Base-by-base conservation (phyloP, 2,113 vertebrate species). In the Seriola dumerili region DNA sequence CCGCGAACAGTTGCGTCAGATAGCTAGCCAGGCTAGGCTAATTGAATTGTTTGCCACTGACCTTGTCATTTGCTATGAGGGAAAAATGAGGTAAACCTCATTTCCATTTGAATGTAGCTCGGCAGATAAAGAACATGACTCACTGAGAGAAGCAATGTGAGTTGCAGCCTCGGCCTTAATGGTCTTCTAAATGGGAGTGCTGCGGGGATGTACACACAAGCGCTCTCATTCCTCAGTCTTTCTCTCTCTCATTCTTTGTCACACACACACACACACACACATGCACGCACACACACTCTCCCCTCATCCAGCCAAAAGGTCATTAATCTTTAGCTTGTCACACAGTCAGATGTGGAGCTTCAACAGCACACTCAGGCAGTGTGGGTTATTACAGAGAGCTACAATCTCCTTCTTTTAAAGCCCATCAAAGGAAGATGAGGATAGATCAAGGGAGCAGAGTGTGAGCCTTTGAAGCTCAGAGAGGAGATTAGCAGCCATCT, bases 381-480 rank as follows among this genome's bases (percentile, higher is more conserved):
- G 34, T 25, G 78, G 57, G 85, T 86, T 88, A 89, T 92, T 91
- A 90, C 68, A 54, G 65, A 42, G 87, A 79, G 81, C 73, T 72
- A 59, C 84, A 73, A 74, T 84, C 91, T 88, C 84, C 80, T 50
- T 80, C 90, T 90, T 85, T 84, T 79, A 93, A 91, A 93, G 79
- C 88, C 81, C 91, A 92, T 94, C 93, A 93, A 89, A 92, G 91
- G 72, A 78, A 89, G 92, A 91, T 70, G 80, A 83, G 78, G 79
- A 76, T 72, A 90, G 85, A 94, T 93, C 78, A 87, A 82, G 86
- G 84, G 76, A 80, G 52, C 11, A 6, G 72, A 80, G 77, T 69
- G 80, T 48, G 72, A 88, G 86, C 86, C 90, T 93, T 93, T 94
- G 90, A 93, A 93, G 93, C 85, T 84, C 87, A 38, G 77, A 76